phyloP scores from a whole-genome alignment of 2,888 invertebrate species.

The Hoplodrina blanda region DNA sequence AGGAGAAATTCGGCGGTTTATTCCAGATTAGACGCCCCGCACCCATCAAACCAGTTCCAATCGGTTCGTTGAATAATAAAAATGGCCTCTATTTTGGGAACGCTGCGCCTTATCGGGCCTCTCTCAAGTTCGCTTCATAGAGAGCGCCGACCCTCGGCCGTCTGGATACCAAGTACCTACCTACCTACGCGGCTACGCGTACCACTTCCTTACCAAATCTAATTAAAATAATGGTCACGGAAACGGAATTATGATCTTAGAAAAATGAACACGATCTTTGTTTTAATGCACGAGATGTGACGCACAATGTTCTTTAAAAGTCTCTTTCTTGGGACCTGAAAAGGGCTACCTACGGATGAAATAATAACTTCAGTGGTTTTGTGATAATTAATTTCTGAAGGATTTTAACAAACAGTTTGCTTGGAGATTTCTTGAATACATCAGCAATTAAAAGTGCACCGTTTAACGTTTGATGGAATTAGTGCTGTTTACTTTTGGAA shows the following conservation, averaged over 20 bases:
- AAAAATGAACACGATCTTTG: slow-evolving; percentile 17
- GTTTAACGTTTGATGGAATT: background rate
- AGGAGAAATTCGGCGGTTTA: slow-evolving; percentile 75
- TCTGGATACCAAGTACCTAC: slow-evolving; percentile 59
- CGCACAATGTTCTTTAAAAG: background rate
- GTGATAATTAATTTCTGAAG: background rate
- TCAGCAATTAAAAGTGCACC: slow-evolving; percentile 13
- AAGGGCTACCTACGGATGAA: background rate
- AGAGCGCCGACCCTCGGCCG: slow-evolving; percentile 64
- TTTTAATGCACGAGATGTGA: slow-evolving; percentile 17
- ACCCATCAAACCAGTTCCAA: slow-evolving; percentile 84
- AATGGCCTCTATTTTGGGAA: slow-evolving; percentile 86
- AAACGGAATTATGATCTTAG: slow-evolving; percentile 33
- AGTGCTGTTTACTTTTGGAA: slow-evolving; percentile 29
- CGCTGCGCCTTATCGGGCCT: slow-evolving; percentile 83
- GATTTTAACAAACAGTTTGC: background rate
- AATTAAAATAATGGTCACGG: slow-evolving; percentile 53
- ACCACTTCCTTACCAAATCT: slow-evolving; percentile 43
- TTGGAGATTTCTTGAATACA: background rate
- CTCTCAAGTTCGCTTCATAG: slow-evolving; percentile 70
- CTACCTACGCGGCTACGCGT: slow-evolving; percentile 24
- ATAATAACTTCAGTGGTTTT: background rate
- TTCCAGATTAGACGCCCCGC: slow-evolving; percentile 78
- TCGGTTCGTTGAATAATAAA: slow-evolving; percentile 84
- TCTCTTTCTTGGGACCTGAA: slow-evolving; percentile 9